phyloP scores from a whole-genome alignment of 2,888 invertebrate species.

The Achlya flavicornis region DNA sequence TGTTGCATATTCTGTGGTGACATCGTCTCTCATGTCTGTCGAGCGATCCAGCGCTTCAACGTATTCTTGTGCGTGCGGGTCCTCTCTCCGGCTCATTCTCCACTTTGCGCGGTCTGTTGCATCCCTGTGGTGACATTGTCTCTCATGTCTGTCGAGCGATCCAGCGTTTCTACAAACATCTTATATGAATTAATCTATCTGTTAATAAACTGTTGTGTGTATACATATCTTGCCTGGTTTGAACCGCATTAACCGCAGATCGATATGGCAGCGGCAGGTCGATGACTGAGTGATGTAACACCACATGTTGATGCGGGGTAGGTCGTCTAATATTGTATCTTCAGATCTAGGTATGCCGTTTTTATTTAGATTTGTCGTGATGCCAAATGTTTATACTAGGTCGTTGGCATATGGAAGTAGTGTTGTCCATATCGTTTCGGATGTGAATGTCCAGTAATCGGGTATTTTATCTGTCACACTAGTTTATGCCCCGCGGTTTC shows the following conservation, averaged over 20 bases:
- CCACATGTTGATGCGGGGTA: background rate
- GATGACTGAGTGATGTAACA: background rate
- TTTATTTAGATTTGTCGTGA: background rate
- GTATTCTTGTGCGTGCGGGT: background rate
- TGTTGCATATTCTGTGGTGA: background rate
- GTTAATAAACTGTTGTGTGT: background rate
- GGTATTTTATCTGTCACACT: too few species aligned
- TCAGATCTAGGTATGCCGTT: background rate
- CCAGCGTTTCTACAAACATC: background rate
- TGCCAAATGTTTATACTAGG: background rate
- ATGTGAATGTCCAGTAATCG: background rate
- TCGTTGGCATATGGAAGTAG: too few species aligned
- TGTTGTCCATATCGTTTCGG: too few species aligned
- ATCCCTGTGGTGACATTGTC: background rate
- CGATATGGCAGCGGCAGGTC: background rate
- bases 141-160: background rate
- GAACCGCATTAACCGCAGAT: background rate
- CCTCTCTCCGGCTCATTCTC: background rate
- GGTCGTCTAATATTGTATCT: background rate
- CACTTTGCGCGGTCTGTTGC: conserved; percentile 1
- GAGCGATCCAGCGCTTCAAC: background rate
- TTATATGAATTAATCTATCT: background rate
- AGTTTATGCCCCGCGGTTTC: too few species aligned
- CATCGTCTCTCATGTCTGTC: conserved; percentile 2
- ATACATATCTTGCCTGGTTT: background rate